Evolutionary conservation across 2,888 invertebrate genomes (phyloP), one percentile per base, ranked within the genome.

Genomic region (Lasioglossum calceatum): DNA sequence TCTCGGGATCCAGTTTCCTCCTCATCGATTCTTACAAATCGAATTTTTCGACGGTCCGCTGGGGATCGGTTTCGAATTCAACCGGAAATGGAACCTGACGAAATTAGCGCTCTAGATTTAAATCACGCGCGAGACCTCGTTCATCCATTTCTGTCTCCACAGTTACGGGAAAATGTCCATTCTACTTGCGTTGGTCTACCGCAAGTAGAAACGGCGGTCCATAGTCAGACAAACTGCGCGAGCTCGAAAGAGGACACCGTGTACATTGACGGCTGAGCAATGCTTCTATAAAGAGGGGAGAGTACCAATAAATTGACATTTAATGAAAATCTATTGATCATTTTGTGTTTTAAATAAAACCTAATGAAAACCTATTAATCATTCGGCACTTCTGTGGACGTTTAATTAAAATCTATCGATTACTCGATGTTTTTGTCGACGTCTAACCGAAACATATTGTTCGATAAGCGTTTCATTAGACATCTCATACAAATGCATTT

Each of bases 1-100:
- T 42, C 67, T 70, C 50, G 64, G 74, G 67, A 75, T 19, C 67
- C 75, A 67, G 75, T 75, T 81, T 54, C 58, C 58, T n/a, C n/a
- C 67, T 54, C 27, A 2, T 77, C 67, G 76, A 77, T 77, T 67
- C 47, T 12, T 14, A 12, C 16, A 14, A 42, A 42, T 42, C 42
- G 42, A 71, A 7, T 16, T 64, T 32, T 32, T 32, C 27, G 3
- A n/a, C 23, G 54, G 3, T 23, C 12, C 10, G 12, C 4, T 12
- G 4, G 58, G 10, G 58, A n/a, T 58, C 58, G n/a, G n/a, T n/a
- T 58, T n/a, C 58, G 23, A n/a, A 58, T 58, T n/a, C 8, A 58
- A 1, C 4, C 10, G n/a, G 58, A 58, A 58, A 58, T 58, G 58
- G 8, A 58, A 58, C 1, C 58, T 58, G 58, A n/a, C 12, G n/a